Evolutionary conservation across 2,797 vertebrate genomes (phyloP).

Genomic region (Valencia hispanica): DNA sequence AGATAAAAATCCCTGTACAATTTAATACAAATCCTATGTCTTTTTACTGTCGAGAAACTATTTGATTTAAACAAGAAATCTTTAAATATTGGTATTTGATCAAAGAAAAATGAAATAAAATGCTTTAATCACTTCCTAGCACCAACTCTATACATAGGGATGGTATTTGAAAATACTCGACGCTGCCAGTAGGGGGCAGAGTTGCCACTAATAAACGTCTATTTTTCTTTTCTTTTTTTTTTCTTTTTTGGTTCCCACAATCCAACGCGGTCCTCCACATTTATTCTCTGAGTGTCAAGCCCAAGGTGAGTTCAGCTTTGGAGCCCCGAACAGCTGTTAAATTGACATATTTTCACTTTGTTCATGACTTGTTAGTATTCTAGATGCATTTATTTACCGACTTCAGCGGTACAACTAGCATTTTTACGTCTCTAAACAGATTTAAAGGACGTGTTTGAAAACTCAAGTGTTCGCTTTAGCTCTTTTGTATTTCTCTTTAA

Average conservation of each 20-base stretch:
- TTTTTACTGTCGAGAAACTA: too few species aligned
- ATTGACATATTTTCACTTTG: fast-evolving
- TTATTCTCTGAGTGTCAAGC: conserved; percentile 63
- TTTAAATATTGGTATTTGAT: too few species aligned
- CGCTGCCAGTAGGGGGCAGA: neutral
- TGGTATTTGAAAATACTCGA: too few species aligned
- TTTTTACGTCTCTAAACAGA: neutral
- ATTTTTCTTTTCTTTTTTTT: too few species aligned
- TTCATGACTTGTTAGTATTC: fast-evolving
- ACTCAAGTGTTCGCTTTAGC: conserved; percentile 2
- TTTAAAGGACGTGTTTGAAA: neutral
- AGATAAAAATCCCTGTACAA: neutral
- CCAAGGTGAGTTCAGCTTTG: conserved; percentile 73
- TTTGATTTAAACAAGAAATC: too few species aligned
- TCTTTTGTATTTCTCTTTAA: neutral
- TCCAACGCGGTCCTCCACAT: conserved; percentile 52
- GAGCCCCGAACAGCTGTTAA: fast-evolving
- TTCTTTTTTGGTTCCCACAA: conserved; percentile 60
- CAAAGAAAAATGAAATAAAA: too few species aligned
- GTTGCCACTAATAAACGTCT: neutral
- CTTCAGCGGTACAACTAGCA: fast-evolving
- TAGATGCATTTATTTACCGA: fast-evolving
- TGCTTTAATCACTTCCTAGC: neutral
- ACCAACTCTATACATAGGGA: neutral
- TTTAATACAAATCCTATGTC: neutral